phyloP scores from a whole-genome alignment of 92 coral and sea anemone genomes.

The Muricea muricata region DNA sequence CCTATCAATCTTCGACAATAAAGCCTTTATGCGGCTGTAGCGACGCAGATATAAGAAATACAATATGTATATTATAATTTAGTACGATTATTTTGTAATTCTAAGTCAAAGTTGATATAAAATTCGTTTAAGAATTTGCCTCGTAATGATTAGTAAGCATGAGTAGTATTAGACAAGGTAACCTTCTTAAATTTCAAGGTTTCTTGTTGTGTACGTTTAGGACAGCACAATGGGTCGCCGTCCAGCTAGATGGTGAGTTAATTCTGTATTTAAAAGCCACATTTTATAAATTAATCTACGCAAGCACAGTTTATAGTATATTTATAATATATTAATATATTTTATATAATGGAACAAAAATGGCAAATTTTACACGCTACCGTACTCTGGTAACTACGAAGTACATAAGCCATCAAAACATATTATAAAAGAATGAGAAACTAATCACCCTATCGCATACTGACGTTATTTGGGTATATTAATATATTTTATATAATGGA shows the following conservation, averaged over 20 bases:
- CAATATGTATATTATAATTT: background rate
- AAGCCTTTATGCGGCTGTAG: background rate
- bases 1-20: slow-evolving; percentile 2
- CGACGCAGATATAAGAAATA: background rate
- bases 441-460: too few relatives aligned
- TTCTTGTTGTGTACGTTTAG: background rate
- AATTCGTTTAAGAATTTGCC: background rate
- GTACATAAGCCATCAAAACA: too few relatives aligned
- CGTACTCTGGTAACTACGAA: too few relatives aligned
- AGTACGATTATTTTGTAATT: background rate
- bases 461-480: too few relatives aligned
- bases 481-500: too few relatives aligned
- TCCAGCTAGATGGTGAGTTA: slow-evolving; percentile 97
- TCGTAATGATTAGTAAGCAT: background rate
- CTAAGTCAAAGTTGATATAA: background rate
- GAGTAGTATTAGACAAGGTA: background rate
- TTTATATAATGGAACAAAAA: too few relatives aligned
- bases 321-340: too few relatives aligned
- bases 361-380: too few relatives aligned
- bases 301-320: too few relatives aligned
- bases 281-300: too few relatives aligned
- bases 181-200: background rate
- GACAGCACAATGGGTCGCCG: slow-evolving; percentile 85
- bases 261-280: background rate
- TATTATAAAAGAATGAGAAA: too few relatives aligned